Evolutionary conservation across 2,888 invertebrate species (phyloP).

Genomic region (Cosmia trapezina): DNA sequence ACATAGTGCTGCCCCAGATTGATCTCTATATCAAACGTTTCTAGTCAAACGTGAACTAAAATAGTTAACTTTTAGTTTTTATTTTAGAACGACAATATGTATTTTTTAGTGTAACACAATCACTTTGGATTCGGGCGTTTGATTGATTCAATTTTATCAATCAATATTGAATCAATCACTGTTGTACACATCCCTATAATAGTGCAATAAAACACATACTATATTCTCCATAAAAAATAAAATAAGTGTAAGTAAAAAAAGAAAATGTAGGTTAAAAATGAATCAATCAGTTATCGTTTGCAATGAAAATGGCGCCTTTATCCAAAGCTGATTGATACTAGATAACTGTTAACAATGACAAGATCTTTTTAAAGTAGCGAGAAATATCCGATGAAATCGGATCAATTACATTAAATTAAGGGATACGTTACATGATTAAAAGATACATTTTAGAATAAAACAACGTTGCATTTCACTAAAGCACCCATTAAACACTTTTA

Average conservation of each 20-base stretch:
- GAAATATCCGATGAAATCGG: slow-evolving; percentile 77
- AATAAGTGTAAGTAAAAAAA: slow-evolving; percentile 19
- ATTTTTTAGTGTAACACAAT: slow-evolving; percentile 68
- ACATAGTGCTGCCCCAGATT: slow-evolving; percentile 64
- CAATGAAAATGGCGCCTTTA: slow-evolving; percentile 44
- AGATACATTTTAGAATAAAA: background rate
- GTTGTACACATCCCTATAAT: slow-evolving; percentile 9
- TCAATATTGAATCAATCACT: slow-evolving; percentile 48
- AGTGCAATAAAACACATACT: slow-evolving; percentile 52
- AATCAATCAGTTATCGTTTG: slow-evolving; percentile 27
- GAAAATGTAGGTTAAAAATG: slow-evolving; percentile 8
- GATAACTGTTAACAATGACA: slow-evolving; percentile 51
- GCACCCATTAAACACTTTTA: background rate
- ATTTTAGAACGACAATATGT: slow-evolving; percentile 72
- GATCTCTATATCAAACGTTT: slow-evolving; percentile 87
- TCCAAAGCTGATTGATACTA: slow-evolving; percentile 59
- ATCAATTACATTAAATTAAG: slow-evolving; percentile 44
- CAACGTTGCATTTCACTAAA: background rate
- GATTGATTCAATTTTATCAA: slow-evolving; percentile 54
- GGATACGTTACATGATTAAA: slow-evolving; percentile 57
- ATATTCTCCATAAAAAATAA: background rate
- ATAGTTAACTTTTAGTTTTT: slow-evolving; percentile 78
- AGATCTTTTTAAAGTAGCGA: slow-evolving; percentile 62
- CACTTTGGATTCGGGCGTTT: slow-evolving; percentile 66
- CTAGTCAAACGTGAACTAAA: slow-evolving; percentile 85